These are phyloP conservation scores for Ormyrus rosae DNA, from an alignment of 2,888 invertebrate genomes.

Conservation along the genomic window DNA sequence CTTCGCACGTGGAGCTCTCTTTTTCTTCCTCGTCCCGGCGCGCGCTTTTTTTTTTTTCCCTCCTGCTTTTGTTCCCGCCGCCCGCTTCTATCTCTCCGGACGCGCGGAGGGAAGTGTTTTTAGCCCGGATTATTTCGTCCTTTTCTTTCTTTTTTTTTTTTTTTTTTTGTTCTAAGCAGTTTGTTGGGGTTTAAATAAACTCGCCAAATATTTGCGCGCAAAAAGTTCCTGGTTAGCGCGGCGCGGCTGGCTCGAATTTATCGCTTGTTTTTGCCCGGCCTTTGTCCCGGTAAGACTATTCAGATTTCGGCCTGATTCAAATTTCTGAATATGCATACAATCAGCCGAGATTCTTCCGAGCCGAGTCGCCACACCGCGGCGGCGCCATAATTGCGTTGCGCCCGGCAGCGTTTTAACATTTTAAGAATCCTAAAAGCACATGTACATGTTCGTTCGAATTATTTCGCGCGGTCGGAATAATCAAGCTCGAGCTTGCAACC, in stretches of 20 bases:
- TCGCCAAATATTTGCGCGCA: neutral
- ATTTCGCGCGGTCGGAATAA: no score
- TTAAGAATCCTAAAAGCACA: no score
- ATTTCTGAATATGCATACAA: conserved; percentile 10
- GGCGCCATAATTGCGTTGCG: no score
- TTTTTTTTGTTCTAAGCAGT: conserved; percentile 14
- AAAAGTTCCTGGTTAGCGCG: no score
- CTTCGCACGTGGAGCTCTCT: conserved; percentile 6
- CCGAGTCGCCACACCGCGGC: no score
- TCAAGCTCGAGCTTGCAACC: no score
- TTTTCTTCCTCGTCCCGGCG: conserved; percentile 1
- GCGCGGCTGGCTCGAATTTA: no score
- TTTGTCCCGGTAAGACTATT: neutral
- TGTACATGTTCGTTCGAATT: no score
- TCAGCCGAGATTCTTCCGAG: neutral
- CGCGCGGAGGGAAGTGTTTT: no score
- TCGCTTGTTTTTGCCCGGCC: neutral
- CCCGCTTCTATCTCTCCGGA: neutral
- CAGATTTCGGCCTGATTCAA: conserved; percentile 1
- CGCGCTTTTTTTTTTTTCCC: conserved; percentile 17
- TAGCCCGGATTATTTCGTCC: no score
- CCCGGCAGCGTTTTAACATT: no score
- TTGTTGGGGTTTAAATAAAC: neutral
- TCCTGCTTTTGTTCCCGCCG: neutral
- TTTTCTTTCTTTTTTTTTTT: conserved; percentile 4